Evolutionary conservation across 2,797 vertebrate species (phyloP).

Genomic region (Gastrophryne carolinensis): DNA sequence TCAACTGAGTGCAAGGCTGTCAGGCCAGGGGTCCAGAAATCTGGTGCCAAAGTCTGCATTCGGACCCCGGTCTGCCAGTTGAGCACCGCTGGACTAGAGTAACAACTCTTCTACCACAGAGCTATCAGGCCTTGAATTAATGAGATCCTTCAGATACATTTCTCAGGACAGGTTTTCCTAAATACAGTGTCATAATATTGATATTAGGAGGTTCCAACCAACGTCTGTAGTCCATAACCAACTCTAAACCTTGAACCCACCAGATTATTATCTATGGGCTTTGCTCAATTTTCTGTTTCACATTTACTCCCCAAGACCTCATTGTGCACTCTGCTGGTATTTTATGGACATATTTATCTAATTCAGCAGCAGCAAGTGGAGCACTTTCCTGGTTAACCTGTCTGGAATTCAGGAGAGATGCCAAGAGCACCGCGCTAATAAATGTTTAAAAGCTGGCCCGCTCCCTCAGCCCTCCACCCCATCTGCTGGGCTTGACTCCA

Average conservation of each 20-base stretch:
- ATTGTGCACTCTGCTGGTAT: not conserved
- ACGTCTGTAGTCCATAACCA: too few species aligned
- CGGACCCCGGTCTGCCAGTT: too few species aligned
- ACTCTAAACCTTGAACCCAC: not conserved
- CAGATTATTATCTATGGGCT: not conserved
- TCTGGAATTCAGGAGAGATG: slow-evolving; percentile 59
- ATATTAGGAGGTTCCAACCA: too few species aligned
- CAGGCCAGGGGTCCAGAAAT: too few species aligned
- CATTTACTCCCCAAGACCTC: slow-evolving; percentile 7
- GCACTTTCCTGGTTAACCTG: slow-evolving; percentile 39
- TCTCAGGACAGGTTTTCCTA: too few species aligned
- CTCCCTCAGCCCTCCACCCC: slow-evolving; percentile 30
- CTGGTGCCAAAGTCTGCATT: too few species aligned
- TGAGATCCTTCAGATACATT: too few species aligned
- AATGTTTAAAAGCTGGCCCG: slow-evolving; percentile 35
- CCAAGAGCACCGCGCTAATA: slow-evolving; percentile 56
- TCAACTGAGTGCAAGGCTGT: too few species aligned
- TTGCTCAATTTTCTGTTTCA: not conserved
- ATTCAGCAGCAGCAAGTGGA: slow-evolving; percentile 47
- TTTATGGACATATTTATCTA: slow-evolving; percentile 42
- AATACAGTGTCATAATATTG: too few species aligned
- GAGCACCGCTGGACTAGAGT: too few species aligned
- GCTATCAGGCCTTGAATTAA: too few species aligned
- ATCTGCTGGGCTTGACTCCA: slow-evolving; percentile 39
- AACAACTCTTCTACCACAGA: too few species aligned